A percentile compares a stretch with the other conserved stretches of the same genome.
phyloP scores from a whole-genome alignment of 2,888 invertebrate genomes.

The Pollenia griseotomentosa region DNA sequence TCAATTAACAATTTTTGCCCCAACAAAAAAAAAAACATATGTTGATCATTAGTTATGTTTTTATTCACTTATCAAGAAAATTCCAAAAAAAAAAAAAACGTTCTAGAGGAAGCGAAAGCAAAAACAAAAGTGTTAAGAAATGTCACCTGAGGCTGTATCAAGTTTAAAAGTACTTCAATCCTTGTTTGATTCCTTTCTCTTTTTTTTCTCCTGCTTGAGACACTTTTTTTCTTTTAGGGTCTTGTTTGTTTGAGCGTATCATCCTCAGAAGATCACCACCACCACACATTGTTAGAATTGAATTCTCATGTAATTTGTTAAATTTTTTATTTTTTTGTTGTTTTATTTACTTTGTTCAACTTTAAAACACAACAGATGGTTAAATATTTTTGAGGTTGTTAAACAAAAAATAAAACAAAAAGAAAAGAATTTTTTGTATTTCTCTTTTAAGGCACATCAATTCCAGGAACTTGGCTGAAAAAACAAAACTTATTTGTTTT shows the following conservation, averaged over 20 bases:
- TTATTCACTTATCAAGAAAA: conserved; percentile 35
- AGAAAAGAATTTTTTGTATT: conserved; percentile 36
- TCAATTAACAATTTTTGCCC: conserved; percentile 75
- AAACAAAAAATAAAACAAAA: conserved; percentile 1
- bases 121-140: conserved; percentile 74
- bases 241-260: conserved; percentile 34
- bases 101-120: conserved; percentile 7
- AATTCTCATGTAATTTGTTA: conserved; percentile 74
- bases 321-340: conserved; percentile 36
- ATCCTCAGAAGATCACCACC: conserved; percentile 21
- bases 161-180: conserved; percentile 30
- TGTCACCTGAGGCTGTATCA: conserved; percentile 75
- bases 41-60: conserved; percentile 42
- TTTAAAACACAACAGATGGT: conserved; percentile 73
- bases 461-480: conserved; percentile 73
- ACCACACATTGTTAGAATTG: conserved; percentile 72
- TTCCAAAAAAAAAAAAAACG: neutral
- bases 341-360: conserved; percentile 25
- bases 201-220: neutral
- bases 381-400: conserved; percentile 59
- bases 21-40: conserved; percentile 38
- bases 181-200: conserved; percentile 44
- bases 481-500: conserved; percentile 66
- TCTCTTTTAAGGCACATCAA: conserved; percentile 52
- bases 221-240: neutral